Evolutionary conservation across 2,888 invertebrate genomes (phyloP), one percentile per base, ranked within the genome.

Genomic region (Endotricha flammealis): DNA sequence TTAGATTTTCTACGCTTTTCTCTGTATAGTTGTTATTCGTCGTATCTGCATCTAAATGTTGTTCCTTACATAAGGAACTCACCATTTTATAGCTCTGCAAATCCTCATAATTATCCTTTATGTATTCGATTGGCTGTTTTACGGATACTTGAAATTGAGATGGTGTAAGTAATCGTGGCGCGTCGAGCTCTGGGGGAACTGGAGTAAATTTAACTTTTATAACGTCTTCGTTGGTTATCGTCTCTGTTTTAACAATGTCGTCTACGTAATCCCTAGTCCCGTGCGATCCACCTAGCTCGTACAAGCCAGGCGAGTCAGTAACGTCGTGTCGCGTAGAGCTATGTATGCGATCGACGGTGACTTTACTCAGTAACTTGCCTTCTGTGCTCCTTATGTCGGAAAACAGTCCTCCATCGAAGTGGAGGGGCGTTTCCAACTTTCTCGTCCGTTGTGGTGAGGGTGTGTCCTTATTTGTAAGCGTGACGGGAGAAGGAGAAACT

Each of bases 341-440:
- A 45, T 83, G 78, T 38, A 86, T 65, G 41, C 75, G 70, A 52
- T 87, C 87, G 31, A 87, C 81, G 33, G 87, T 86, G 30, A 87
- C 86, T 58, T 77, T 87, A 55, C 87, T 86, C 23, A 87, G 71
- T 50, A 87, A 60, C 54, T 87, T 87, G 44, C 87, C 87, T 27
- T 86, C 82, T 44, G 67, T 59, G 48, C 76, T 87, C 53, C 78
- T 66, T 54, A 87, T 87, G 55, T 87, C 86, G 59, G 87, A 86
- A 81, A 87, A 87, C 76, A 87, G 53, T 47, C 80, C 87, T 81
- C 79, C 83, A 73, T 83, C 87, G 38, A 76, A 74, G 78, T 83
- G 85, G 81, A 86, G 86, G 69, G 86, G 86, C 27, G 86, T 86
- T 82, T 86, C 86, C 73, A 86, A 78, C 61, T 81, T 86, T 48